Base-by-base conservation (phyloP, 1,140 invertebrate species). In the Bactericera cockerelli region DNA sequence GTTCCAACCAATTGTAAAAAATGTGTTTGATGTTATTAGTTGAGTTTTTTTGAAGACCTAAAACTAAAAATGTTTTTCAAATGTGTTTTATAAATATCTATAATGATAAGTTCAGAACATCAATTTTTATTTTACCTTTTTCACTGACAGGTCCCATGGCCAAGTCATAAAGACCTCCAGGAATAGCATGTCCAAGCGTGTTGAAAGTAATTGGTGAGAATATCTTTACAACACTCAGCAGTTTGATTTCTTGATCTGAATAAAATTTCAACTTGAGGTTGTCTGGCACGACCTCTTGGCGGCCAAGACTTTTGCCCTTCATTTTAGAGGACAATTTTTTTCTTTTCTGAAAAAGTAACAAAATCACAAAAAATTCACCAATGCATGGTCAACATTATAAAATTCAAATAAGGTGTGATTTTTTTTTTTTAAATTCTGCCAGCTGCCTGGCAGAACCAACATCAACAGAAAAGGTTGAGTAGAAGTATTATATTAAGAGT, bases 161-260 rank as follows among this genome's bases (percentile, higher is more conserved):
- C 54, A 81, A 78, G 72, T 98, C 93, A 71, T 97, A 93, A 0
- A 97, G 72, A 25, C 94, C 93, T 26, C 86, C 87, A 54, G 76
- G 73, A 19, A 84, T 73, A 1, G 92, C 82, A 75, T 94, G 84
- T 0, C 87, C 87, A 42, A 96, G 75, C 14, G 77, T 71, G 74
- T 96, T 91, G 69, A 98, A 93, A 1, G 87, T 83, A 57, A 86
- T 71, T 0, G 85, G 79, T 56, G 88, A 90, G 1, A 80, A 82
- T 22, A 98, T 81, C 74, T 93, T 85, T 0, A 86, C 76, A 0
- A 94, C 87, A 74, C 91, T 93, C 2, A 98, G 72, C 65, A 86
- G 81, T 65, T 76, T 78, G n/a, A 98, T 82, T 69, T 98, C 91
- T 57, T 93, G 80, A 39, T 78, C 70, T 14, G 80, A 61, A 59